phyloP scores from a whole-genome alignment of 37 sponge, comb jelly and placozoan species.

The Aphrocallistes beatrix region DNA sequence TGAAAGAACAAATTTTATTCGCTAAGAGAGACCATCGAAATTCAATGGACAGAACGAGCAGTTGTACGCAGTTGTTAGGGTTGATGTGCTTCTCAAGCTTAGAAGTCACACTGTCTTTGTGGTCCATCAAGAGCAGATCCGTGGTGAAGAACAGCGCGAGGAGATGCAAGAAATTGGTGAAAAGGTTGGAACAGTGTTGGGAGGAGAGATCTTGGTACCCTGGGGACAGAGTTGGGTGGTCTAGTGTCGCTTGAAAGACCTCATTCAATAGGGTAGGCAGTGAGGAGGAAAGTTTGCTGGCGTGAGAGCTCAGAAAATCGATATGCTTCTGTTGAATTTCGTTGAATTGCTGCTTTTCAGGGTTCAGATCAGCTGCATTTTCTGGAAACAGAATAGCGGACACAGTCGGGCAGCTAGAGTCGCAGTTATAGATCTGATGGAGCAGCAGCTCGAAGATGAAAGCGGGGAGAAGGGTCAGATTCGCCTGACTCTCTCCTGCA shows the following conservation, averaged over 20 bases:
- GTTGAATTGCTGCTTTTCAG: background rate
- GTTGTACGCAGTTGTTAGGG: background rate
- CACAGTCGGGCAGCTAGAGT: background rate
- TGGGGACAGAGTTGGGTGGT: background rate
- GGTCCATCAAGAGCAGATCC: background rate
- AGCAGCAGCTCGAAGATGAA: background rate
- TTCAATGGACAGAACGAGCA: background rate
- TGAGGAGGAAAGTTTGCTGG: background rate
- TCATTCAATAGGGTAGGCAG: background rate
- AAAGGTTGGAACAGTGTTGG: background rate
- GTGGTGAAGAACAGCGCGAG: background rate
- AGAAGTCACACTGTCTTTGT: background rate
- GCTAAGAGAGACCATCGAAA: background rate
- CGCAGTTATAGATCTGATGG: slow-evolving; percentile 6
- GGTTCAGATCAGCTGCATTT: background rate
- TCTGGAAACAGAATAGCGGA: background rate
- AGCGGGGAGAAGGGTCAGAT: background rate
- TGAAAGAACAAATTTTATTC: background rate
- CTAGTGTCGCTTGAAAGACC: background rate
- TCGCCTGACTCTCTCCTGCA: background rate
- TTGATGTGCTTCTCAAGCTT: background rate
- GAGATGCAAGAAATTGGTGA: slow-evolving; percentile 5
- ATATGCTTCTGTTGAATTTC: background rate
- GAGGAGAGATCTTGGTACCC: background rate
- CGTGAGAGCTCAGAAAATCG: background rate